These are phyloP conservation scores for Bombus breviceps DNA, from an alignment of 1,140 invertebrate genomes.

Conservation along the genomic window DNA sequence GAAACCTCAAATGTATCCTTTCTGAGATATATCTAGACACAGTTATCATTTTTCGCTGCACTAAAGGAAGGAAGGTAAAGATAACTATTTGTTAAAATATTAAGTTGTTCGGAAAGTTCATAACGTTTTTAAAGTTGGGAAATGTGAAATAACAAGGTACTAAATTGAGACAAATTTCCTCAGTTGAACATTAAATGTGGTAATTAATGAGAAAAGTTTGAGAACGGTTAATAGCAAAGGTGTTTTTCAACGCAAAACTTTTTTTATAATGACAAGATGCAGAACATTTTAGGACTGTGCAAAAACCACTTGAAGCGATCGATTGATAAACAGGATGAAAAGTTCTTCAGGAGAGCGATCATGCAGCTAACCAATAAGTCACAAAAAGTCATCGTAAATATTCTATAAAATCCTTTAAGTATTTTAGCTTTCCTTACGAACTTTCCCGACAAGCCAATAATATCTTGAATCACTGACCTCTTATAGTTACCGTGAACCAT, in stretches of 20 bases:
- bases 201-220: not conserved
- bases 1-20: not conserved
- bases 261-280: not conserved
- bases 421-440: not conserved
- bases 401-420: not conserved
- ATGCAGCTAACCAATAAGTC: not conserved
- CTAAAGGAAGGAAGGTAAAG: not conserved
- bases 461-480: too few species aligned
- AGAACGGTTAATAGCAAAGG: too few species aligned
- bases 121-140: not conserved
- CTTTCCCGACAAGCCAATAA: too few species aligned
- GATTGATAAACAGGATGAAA: not conserved
- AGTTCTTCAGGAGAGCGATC: too few species aligned
- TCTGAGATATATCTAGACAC: not conserved
- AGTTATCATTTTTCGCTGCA: not conserved
- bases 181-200: not conserved
- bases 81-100: not conserved
- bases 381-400: not conserved
- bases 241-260: not conserved
- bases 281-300: not conserved
- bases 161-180: not conserved
- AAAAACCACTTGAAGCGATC: not conserved
- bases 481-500: not conserved
- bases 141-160: not conserved
- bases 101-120: not conserved